A percentile compares a stretch with the other conserved stretches of the same genome.
Conservation (phyloP, 2,113 vertebrate genomes). For the Heterochromis multidens region DNA sequence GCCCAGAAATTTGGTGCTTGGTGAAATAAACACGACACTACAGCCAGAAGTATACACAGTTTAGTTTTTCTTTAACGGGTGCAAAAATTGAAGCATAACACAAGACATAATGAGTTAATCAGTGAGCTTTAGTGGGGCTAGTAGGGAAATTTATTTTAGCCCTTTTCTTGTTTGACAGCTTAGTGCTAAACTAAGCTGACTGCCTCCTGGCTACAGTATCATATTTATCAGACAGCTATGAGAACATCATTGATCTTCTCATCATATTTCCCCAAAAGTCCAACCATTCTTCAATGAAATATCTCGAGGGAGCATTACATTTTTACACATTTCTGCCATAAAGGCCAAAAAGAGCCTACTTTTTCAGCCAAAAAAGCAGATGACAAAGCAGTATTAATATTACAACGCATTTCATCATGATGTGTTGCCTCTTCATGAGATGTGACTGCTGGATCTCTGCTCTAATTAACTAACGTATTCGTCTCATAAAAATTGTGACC, state of each 20-base stretch:
- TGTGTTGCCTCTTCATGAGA: slow-evolving; percentile 4
- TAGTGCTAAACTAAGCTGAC: background rate
- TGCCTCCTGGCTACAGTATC: background rate
- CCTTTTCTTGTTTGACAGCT: background rate
- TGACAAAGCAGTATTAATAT: slow-evolving; percentile 44
- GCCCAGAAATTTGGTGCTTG: background rate
- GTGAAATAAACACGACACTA: too few species aligned
- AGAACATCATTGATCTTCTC: background rate
- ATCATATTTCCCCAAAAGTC: background rate
- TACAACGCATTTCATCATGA: slow-evolving; percentile 22
- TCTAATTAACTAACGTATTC: slow-evolving; percentile 55
- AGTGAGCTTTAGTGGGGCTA: background rate
- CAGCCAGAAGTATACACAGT: too few species aligned
- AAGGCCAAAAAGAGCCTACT: background rate
- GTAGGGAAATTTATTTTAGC: background rate
- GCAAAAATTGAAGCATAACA: background rate
- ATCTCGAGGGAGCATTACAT: background rate
- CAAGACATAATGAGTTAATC: background rate
- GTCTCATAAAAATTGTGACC: slow-evolving; percentile 36
- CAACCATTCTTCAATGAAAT: background rate
- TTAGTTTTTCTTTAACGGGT: background rate
- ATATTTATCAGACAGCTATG: background rate
- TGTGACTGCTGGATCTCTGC: slow-evolving; percentile 30
- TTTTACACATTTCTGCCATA: slow-evolving; percentile 13
- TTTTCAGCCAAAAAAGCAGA: slow-evolving; percentile 18